Conservation (phyloP, 1,140 invertebrate species). For the Drosophila serrata region DNA sequence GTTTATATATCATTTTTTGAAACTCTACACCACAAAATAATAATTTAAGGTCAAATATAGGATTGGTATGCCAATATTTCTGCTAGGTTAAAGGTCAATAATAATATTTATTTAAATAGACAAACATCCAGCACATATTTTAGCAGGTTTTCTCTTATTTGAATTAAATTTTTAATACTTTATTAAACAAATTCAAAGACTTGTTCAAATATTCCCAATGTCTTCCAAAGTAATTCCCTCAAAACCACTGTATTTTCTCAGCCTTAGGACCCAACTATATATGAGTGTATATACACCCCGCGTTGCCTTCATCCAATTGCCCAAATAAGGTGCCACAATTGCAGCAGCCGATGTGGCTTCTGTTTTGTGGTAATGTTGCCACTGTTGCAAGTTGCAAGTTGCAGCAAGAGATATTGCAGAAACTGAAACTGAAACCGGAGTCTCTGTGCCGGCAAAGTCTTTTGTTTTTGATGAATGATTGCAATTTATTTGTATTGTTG, state of each 20-base stretch:
- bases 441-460: constrained; percentile 56
- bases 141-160: neutral
- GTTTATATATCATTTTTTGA: neutral
- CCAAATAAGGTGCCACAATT: constrained; percentile 82
- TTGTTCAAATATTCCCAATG: neutral
- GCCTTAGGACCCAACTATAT: constrained; percentile 16
- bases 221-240: neutral
- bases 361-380: constrained; percentile 37
- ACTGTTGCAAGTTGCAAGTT: constrained; percentile 53
- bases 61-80: too few species aligned
- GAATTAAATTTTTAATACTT: neutral
- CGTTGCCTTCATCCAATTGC: constrained; percentile 53
- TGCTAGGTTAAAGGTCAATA: neutral
- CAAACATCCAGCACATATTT: neutral
- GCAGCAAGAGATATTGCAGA: constrained; percentile 36
- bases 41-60: neutral
- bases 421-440: constrained; percentile 30
- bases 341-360: constrained; percentile 41
- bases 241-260: constrained; percentile 45
- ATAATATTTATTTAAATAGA: neutral
- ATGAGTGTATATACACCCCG: constrained; percentile 7
- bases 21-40: neutral
- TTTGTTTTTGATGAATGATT: constrained; percentile 82
- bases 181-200: neutral
- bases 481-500: constrained; percentile 84